Evolutionary conservation across 2,797 vertebrate species (phyloP).

Genomic region (Aulostomus chinensis): DNA sequence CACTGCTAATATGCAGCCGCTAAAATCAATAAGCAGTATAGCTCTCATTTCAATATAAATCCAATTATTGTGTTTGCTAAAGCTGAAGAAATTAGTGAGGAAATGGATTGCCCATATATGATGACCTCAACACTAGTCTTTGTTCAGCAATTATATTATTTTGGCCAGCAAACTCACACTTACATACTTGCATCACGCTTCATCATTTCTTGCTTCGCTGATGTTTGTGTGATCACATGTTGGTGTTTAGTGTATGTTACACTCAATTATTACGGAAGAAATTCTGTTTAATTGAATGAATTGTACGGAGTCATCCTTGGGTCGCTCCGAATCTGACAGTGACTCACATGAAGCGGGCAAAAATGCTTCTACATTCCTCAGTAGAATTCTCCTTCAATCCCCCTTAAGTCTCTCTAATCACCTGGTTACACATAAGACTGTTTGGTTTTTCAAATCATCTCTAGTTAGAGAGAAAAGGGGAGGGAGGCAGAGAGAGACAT

Average conservation of each 20-base stretch:
- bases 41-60: constrained; percentile 78
- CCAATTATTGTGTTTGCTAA: constrained; percentile 74
- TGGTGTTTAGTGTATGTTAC: too few species aligned
- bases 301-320: constrained; percentile 11
- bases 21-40: constrained; percentile 73
- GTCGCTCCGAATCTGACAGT: constrained; percentile 17
- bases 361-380: constrained; percentile 61
- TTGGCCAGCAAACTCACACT: too few species aligned
- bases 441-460: constrained; percentile 85
- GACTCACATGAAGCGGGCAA: constrained; percentile 11
- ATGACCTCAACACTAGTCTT: background rate
- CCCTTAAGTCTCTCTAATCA: constrained; percentile 83
- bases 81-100: constrained; percentile 59
- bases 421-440: constrained; percentile 79
- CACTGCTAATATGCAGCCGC: constrained; percentile 80
- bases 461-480: constrained; percentile 65
- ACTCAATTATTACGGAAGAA: too few species aligned
- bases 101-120: constrained; percentile 39
- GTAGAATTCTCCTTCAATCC: constrained; percentile 75
- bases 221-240: too few species aligned
- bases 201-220: too few species aligned
- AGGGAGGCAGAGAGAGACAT: constrained; percentile 74
- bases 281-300: constrained; percentile 25
- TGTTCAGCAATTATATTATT: too few species aligned
- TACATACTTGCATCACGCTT: too few species aligned